phyloP scores from a whole-genome alignment of 53 echinoderm and acorn worm species.

The Actinopyga echinites region DNA sequence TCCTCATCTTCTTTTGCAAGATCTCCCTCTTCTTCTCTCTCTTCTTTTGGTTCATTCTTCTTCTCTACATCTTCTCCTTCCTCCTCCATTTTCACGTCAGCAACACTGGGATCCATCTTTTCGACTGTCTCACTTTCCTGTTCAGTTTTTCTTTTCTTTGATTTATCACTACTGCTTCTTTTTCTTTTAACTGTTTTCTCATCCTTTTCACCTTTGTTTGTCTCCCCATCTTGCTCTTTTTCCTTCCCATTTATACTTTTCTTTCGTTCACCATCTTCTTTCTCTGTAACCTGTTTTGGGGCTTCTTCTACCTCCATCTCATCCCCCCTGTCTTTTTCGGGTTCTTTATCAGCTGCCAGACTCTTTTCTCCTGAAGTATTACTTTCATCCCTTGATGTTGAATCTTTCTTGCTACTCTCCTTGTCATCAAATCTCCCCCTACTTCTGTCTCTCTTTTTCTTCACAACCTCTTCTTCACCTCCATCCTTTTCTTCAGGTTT shows the following conservation, averaged over 20 bases:
- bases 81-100: background rate
- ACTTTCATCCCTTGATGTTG: conserved; percentile 8
- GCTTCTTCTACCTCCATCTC: conserved; percentile 2
- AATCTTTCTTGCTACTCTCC: conserved; percentile 14
- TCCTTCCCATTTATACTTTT: background rate
- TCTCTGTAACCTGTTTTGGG: background rate
- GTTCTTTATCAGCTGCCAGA: background rate
- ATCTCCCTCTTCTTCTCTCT: background rate
- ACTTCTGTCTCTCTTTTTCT: background rate
- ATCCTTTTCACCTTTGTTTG: background rate
- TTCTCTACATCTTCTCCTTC: background rate
- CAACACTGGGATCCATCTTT: conserved; percentile 11
- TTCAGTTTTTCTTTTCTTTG: background rate
- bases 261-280: background rate
- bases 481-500: background rate
- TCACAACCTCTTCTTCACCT: background rate
- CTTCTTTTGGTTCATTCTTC: conserved; percentile 16
- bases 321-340: background rate
- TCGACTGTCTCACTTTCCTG: background rate
- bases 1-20: background rate
- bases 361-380: background rate
- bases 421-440: conserved; percentile 4
- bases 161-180: background rate
- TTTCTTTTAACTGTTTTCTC: background rate
- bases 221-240: conserved; percentile 26